Evolutionary conservation across 1,140 invertebrate species (phyloP).

Genomic region (Orchesella cincta): DNA sequence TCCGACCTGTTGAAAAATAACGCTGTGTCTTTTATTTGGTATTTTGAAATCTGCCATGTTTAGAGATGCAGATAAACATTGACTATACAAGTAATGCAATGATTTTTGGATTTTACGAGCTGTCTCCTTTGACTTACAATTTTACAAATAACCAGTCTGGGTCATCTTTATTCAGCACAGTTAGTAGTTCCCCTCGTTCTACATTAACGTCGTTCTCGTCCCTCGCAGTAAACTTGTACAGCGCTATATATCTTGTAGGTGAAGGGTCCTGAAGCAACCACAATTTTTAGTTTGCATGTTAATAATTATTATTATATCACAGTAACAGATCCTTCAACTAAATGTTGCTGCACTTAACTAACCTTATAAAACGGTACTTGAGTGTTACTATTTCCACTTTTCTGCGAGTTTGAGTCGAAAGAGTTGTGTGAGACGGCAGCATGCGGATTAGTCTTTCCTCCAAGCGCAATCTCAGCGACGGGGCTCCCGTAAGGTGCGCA

Average conservation of each 20-base stretch:
- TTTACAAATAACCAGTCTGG: conserved; percentile 97
- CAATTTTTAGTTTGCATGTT: conserved; percentile 7
- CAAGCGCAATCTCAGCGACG: conserved; percentile 29
- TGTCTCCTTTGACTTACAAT: no score
- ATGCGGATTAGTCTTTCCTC: conserved; percentile 33
- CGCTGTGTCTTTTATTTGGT: no score
- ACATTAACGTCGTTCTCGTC: conserved; percentile 95
- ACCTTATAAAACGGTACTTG: conserved; percentile 24
- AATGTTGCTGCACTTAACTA: background rate
- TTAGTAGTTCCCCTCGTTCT: conserved; percentile 90
- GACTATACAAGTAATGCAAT: no score
- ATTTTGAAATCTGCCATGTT: no score
- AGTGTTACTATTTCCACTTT: no score
- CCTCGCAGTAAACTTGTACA: conserved; percentile 88
- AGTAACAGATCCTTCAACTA: conserved; percentile 9
- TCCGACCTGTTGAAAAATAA: no score
- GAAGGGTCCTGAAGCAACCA: conserved; percentile 68
- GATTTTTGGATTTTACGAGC: no score
- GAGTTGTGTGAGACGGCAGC: no score
- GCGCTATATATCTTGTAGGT: conserved; percentile 78
- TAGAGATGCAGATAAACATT: no score
- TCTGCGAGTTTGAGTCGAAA: no score
- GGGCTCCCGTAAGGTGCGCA: conserved; percentile 78
- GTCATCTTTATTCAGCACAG: conserved; percentile 79
- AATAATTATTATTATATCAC: background rate